A percentile compares a stretch with the other conserved stretches of the same genome.
Evolutionary conservation across 2,797 vertebrate species (phyloP).

Genomic region (Macroramphosus scolopax): DNA sequence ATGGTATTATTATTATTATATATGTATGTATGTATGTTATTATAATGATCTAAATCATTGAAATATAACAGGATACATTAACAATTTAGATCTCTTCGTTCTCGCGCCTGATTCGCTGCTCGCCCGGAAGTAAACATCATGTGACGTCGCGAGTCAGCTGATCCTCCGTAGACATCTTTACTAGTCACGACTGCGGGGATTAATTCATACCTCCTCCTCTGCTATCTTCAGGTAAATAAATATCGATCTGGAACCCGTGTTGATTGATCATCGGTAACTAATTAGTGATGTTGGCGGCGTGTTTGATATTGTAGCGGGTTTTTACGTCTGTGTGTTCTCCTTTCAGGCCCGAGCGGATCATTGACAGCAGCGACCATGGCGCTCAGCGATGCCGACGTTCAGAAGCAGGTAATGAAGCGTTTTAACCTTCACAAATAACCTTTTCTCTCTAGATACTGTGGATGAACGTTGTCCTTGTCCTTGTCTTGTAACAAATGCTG

Average conservation of each 20-base stretch:
- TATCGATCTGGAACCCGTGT: fast-evolving
- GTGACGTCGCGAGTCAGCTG: constrained; percentile 77
- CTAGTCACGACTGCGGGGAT: constrained; percentile 67
- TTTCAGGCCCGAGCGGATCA: constrained; percentile 49
- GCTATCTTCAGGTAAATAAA: constrained; percentile 49
- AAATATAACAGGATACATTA: not conserved
- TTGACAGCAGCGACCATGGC: constrained; percentile 81
- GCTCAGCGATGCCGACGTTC: constrained; percentile 96
- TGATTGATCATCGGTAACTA: fast-evolving
- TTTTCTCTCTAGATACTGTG: fast-evolving
- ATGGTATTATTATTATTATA: no score
- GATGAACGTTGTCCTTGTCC: fast-evolving
- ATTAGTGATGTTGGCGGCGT: fast-evolving
- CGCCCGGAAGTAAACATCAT: constrained; percentile 72
- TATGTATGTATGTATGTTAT: not conserved
- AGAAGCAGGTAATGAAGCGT: constrained; percentile 87
- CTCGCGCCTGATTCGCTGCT: constrained; percentile 42
- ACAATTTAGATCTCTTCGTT: no score
- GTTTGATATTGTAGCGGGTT: fast-evolving
- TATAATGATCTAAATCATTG: not conserved
- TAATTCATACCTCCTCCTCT: constrained; percentile 49
- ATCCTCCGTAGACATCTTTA: constrained; percentile 69
- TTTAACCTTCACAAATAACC: constrained; percentile 28
- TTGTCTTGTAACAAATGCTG: fast-evolving
- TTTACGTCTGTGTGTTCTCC: not conserved